Conservation (phyloP, 2,888 invertebrate genomes). For the Eurois occulta region DNA sequence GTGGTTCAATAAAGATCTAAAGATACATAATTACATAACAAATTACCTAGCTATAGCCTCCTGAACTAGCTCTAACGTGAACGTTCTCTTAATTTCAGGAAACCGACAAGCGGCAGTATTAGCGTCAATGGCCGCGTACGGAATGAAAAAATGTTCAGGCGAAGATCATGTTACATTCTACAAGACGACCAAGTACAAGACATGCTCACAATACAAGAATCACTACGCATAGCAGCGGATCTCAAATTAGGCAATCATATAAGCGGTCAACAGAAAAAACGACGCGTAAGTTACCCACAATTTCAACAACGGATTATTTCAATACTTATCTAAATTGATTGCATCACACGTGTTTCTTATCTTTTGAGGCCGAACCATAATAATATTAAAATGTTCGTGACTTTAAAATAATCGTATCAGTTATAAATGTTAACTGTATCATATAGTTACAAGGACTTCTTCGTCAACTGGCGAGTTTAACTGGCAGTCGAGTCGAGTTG, state of each 20-base stretch:
- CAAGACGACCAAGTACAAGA: constrained; percentile 96
- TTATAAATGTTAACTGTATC: background rate
- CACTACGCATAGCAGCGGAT: constrained; percentile 96
- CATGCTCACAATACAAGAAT: constrained; percentile 95
- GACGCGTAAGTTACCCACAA: constrained; percentile 90
- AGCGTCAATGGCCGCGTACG: constrained; percentile 93
- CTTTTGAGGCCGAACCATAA: constrained; percentile 41
- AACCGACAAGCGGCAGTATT: constrained; percentile 91
- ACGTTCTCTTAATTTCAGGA: constrained; percentile 75
- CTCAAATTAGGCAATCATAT: constrained; percentile 94
- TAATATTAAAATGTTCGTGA: constrained; percentile 13
- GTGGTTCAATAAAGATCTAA: background rate
- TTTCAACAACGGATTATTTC: constrained; percentile 27
- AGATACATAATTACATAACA: background rate
- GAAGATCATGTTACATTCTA: constrained; percentile 96
- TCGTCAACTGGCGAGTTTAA: no score
- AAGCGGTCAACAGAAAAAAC: constrained; percentile 91
- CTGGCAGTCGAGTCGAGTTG: no score
- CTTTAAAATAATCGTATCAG: constrained; percentile 32
- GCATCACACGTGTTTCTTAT: constrained; percentile 37
- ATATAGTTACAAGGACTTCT: constrained; percentile 6
- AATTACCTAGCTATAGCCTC: background rate
- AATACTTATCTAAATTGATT: constrained; percentile 34
- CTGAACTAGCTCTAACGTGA: background rate
- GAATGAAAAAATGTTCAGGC: constrained; percentile 92